These are phyloP conservation scores for Herminia tarsipennalis DNA, from an alignment of 2,888 invertebrate genomes.

Conservation along the genomic window DNA sequence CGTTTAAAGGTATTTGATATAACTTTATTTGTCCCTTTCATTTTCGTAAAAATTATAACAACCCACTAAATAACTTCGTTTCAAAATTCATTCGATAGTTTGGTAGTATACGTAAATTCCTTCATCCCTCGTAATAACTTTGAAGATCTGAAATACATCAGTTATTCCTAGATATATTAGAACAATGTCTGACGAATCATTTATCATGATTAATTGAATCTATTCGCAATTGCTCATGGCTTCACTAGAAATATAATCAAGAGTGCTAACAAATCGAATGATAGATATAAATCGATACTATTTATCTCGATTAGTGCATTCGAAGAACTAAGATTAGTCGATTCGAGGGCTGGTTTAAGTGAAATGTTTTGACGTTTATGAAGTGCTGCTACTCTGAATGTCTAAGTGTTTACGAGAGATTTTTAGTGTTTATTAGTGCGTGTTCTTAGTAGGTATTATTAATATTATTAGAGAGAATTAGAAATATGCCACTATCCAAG, in stretches of 20 bases:
- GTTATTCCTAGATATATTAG: slow-evolving; percentile 10
- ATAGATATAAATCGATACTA: slow-evolving; percentile 64
- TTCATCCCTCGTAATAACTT: neutral
- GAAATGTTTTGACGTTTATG: slow-evolving; percentile 35
- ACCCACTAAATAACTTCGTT: neutral
- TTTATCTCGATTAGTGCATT: slow-evolving; percentile 63
- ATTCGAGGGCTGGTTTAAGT: slow-evolving; percentile 27
- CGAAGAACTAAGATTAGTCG: slow-evolving; percentile 39
- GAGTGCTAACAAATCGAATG: slow-evolving; percentile 52
- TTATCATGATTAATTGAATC: slow-evolving; percentile 38
- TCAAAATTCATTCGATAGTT: neutral
- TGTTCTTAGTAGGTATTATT: neutral
- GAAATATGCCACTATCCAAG: too few species aligned
- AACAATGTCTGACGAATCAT: slow-evolving; percentile 22
- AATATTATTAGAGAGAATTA: neutral
- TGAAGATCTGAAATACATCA: slow-evolving; percentile 1
- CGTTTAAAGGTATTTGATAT: too few species aligned
- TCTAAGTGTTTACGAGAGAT: slow-evolving; percentile 1
- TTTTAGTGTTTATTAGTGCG: slow-evolving; percentile 1
- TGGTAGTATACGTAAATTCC: neutral
- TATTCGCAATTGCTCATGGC: slow-evolving; percentile 35
- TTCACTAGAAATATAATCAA: slow-evolving; percentile 35
- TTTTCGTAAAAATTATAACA: too few species aligned
- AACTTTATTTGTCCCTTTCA: too few species aligned
- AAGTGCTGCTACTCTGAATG: slow-evolving; percentile 19